phyloP scores from a whole-genome alignment of 2,797 vertebrate genomes.

The Neomorphus geoffroyi region DNA sequence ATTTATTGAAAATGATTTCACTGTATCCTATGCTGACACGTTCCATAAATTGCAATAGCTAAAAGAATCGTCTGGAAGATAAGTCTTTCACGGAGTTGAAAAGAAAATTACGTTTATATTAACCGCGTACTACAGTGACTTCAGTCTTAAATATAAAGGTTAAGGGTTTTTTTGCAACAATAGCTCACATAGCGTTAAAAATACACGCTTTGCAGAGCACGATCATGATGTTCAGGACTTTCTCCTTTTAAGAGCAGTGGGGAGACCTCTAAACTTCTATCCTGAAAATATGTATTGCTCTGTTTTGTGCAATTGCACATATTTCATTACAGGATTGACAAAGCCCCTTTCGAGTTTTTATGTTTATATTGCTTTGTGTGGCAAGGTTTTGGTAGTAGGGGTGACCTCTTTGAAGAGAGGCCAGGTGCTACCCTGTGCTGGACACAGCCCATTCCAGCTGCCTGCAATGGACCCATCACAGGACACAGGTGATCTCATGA shows the following conservation, averaged over 20 bases:
- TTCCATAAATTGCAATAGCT: neutral
- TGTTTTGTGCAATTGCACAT: neutral
- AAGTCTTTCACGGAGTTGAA: neutral
- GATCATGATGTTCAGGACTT: neutral
- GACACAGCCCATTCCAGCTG: neutral
- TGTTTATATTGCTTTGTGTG: neutral
- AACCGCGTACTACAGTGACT: neutral
- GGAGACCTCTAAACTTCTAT: neutral
- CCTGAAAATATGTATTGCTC: neutral
- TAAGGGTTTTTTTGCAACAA: neutral
- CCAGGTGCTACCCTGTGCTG: neutral
- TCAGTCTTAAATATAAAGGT: neutral
- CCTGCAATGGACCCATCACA: neutral
- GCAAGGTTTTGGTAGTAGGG: neutral
- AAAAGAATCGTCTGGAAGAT: neutral
- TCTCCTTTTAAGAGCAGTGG: neutral
- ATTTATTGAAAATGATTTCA: neutral
- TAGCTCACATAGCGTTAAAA: neutral
- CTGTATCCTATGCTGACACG: neutral
- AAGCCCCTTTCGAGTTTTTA: neutral
- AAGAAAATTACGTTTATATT: neutral
- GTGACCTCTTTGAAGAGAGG: neutral
- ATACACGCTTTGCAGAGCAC: neutral
- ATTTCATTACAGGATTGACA: neutral
- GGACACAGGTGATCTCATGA: too few species aligned